phyloP scores from a whole-genome alignment of 2,797 vertebrate species.

The Artibeus jamaicensis region DNA sequence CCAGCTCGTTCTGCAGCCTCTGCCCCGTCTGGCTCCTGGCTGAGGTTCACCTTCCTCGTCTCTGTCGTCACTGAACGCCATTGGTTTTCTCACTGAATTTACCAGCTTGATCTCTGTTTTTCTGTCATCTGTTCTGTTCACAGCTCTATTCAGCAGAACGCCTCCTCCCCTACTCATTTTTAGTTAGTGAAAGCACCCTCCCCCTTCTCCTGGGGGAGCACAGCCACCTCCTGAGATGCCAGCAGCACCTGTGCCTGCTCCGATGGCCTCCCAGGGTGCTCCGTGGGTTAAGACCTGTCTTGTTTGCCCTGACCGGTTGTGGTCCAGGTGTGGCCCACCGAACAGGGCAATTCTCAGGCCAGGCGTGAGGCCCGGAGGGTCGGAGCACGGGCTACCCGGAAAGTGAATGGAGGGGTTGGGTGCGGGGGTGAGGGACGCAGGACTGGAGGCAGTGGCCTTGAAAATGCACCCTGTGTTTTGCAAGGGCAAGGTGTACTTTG shows the following conservation, averaged over 20 bases:
- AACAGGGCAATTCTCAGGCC: not conserved
- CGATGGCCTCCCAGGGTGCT: not conserved
- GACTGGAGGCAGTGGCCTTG: not conserved
- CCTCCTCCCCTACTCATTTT: not conserved
- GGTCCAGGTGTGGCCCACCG: no score
- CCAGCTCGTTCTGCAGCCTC: not conserved
- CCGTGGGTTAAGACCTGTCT: not conserved
- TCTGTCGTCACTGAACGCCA: not conserved
- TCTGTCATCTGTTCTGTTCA: not conserved
- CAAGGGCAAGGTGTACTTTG: not conserved
- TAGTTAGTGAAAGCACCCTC: not conserved
- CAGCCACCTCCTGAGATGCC: not conserved
- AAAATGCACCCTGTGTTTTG: not conserved
- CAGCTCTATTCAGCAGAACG: not conserved
- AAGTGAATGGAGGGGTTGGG: not conserved
- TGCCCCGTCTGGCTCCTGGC: no score
- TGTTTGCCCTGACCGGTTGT: not conserved
- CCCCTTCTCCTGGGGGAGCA: not conserved
- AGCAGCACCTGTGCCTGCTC: not conserved
- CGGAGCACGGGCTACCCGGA: not conserved
- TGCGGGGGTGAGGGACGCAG: not conserved
- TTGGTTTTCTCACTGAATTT: not conserved
- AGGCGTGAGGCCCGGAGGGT: not conserved
- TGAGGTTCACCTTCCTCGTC: not conserved
- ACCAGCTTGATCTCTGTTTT: not conserved